Conservation (phyloP, 2,113 vertebrate genomes). For the Albula glossodonta region DNA sequence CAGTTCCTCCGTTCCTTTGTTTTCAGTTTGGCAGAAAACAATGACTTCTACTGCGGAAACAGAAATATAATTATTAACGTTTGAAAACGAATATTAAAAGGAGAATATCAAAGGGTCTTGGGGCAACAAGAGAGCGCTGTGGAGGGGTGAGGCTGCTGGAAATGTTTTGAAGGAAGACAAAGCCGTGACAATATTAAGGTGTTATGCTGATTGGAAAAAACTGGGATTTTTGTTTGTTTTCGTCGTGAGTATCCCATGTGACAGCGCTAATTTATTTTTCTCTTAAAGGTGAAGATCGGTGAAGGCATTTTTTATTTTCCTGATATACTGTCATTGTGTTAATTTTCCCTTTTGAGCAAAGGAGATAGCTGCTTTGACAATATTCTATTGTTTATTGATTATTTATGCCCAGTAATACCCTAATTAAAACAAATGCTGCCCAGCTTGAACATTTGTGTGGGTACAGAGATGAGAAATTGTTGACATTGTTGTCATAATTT, state of each 20-base stretch:
- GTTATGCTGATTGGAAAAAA: background rate
- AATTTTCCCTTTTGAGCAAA: background rate
- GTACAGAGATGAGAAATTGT: background rate
- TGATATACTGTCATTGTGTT: background rate
- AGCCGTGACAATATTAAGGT: conserved; percentile 48
- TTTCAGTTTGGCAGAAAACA: conserved; percentile 31
- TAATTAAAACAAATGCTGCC: background rate
- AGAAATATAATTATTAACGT: conserved; percentile 52
- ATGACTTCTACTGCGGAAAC: background rate
- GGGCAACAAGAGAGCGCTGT: conserved; percentile 54
- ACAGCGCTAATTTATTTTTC: background rate
- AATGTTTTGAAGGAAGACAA: conserved; percentile 64
- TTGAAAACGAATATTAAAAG: conserved; percentile 33
- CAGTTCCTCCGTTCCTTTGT: conserved; percentile 54
- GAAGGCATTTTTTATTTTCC: background rate
- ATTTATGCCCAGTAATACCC: background rate
- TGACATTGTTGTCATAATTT: background rate
- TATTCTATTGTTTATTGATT: background rate
- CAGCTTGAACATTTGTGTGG: background rate
- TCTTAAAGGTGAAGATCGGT: background rate
- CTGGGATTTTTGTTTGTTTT: background rate
- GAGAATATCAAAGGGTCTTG: conserved; percentile 52
- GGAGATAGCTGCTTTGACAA: background rate
- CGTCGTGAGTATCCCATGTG: background rate
- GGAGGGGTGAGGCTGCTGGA: conserved; percentile 62